phyloP scores from a whole-genome alignment of 2,113 vertebrate species.

The Hippolais icterina region DNA sequence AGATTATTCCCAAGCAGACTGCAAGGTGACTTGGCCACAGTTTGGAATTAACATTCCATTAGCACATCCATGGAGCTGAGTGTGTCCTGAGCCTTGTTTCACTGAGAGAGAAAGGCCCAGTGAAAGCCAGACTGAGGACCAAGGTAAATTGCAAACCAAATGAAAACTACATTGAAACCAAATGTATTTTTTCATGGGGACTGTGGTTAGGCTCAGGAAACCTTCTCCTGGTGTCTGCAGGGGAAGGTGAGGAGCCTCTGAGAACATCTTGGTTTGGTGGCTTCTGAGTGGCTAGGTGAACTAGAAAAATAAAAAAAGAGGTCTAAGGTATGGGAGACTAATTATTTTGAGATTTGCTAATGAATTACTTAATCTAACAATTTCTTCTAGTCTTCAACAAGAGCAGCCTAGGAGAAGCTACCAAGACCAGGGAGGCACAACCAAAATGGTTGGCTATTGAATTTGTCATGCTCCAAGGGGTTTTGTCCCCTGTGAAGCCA shows the following conservation, averaged over 20 bases:
- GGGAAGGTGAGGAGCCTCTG: neutral
- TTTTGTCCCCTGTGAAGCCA: neutral
- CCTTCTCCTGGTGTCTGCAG: neutral
- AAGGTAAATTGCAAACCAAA: neutral
- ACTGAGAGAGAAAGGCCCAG: neutral
- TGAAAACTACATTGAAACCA: neutral
- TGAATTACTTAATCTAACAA: neutral
- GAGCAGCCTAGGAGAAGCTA: neutral
- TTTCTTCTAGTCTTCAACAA: neutral
- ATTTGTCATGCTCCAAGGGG: accelerated
- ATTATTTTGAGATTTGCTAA: neutral
- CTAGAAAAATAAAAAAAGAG: neutral
- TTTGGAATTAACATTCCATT: neutral
- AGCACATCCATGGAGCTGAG: neutral
- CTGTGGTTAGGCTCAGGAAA: neutral
- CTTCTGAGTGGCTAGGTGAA: neutral
- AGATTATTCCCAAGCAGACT: neutral
- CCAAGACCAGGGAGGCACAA: neutral
- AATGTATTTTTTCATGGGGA: neutral
- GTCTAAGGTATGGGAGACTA: neutral
- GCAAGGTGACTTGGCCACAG: neutral
- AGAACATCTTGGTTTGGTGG: neutral
- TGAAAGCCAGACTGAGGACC: neutral
- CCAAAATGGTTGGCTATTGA: neutral
- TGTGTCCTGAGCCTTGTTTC: neutral